phyloP scores from a whole-genome alignment of 2,888 invertebrate species.

The Diplolepis rosae region DNA sequence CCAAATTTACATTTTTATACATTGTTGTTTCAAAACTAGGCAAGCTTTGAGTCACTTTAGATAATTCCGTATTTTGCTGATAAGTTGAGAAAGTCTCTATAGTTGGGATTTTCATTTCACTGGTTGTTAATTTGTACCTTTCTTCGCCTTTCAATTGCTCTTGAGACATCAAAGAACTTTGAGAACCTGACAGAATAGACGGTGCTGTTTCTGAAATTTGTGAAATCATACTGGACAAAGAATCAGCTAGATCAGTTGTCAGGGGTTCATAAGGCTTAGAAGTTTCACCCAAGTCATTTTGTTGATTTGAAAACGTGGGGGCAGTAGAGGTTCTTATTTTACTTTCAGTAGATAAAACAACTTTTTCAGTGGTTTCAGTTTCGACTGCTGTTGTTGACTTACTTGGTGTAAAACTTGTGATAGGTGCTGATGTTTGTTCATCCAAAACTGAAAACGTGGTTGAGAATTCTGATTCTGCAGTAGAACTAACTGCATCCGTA shows the following conservation, averaged over 20 bases:
- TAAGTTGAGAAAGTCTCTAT: not conserved
- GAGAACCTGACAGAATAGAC: slow-evolving; percentile 49
- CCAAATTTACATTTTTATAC: not conserved
- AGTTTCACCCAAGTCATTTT: slow-evolving; percentile 32
- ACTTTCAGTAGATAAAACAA: not conserved
- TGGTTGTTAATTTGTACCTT: not conserved
- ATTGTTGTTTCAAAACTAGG: not conserved
- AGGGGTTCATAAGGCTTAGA: slow-evolving; percentile 49
- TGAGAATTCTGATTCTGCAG: slow-evolving; percentile 8
- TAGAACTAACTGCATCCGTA: not conserved
- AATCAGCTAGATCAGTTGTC: slow-evolving; percentile 60
- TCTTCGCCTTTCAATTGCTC: slow-evolving; percentile 33
- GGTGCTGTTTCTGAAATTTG: slow-evolving; percentile 61
- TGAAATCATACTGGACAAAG: slow-evolving; percentile 64
- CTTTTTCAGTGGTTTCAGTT: slow-evolving; percentile 24
- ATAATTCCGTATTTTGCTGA: not conserved
- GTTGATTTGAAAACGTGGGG: slow-evolving; percentile 32
- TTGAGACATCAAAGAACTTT: slow-evolving; percentile 44
- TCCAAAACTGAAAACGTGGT: not conserved
- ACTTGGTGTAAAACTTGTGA: not conserved
- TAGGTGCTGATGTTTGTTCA: slow-evolving; percentile 34
- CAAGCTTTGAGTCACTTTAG: not conserved
- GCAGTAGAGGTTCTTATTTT: slow-evolving; percentile 1
- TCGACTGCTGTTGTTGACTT: slow-evolving; percentile 28
- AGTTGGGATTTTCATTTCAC: not conserved